These are phyloP conservation scores for Orthonevra nobilis DNA, from an alignment of 2,888 invertebrate genomes.

Conservation along the genomic window DNA sequence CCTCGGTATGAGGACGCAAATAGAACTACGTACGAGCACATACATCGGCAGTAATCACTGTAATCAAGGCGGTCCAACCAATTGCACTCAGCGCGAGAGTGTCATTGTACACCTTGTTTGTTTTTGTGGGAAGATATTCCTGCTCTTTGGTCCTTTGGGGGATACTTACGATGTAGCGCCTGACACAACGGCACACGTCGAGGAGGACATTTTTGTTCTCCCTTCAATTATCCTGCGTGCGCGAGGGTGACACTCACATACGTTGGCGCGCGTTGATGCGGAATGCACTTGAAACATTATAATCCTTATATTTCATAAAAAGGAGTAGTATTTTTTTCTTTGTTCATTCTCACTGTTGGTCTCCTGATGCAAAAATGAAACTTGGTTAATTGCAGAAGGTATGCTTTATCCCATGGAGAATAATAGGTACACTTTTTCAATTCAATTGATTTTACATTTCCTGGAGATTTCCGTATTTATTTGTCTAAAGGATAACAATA, in stretches of 20 bases:
- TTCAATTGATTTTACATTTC: slow-evolving; percentile 67
- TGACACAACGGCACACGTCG: slow-evolving; percentile 64
- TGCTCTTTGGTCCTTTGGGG: slow-evolving; percentile 49
- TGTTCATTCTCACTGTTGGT: too few species aligned
- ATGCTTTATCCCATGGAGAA: slow-evolving; percentile 61
- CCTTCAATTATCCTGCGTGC: slow-evolving; percentile 57
- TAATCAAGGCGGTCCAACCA: slow-evolving; percentile 69
- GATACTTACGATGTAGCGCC: slow-evolving; percentile 28
- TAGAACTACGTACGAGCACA: slow-evolving; percentile 22
- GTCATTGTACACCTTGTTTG: slow-evolving; percentile 66
- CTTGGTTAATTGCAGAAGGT: slow-evolving; percentile 61
- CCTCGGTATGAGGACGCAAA: slow-evolving; percentile 20
- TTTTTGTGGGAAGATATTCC: slow-evolving; percentile 60
- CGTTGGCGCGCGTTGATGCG: slow-evolving; percentile 50
- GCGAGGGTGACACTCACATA: slow-evolving; percentile 27
- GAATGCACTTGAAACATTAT: slow-evolving; percentile 55
- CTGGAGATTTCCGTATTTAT: slow-evolving; percentile 50
- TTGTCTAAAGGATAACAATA: slow-evolving; percentile 32
- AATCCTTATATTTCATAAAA: slow-evolving; percentile 30
- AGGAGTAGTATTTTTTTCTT: slow-evolving; percentile 5
- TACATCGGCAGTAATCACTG: slow-evolving; percentile 55
- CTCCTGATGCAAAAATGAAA: slow-evolving; percentile 37
- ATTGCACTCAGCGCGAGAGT: slow-evolving; percentile 46
- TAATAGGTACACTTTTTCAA: slow-evolving; percentile 15
- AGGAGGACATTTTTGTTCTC: slow-evolving; percentile 22